Evolutionary conservation across 1,140 invertebrate genomes (phyloP), one percentile per base, ranked within the genome.

Genomic region (Phymorhynchus buccinoides): DNA sequence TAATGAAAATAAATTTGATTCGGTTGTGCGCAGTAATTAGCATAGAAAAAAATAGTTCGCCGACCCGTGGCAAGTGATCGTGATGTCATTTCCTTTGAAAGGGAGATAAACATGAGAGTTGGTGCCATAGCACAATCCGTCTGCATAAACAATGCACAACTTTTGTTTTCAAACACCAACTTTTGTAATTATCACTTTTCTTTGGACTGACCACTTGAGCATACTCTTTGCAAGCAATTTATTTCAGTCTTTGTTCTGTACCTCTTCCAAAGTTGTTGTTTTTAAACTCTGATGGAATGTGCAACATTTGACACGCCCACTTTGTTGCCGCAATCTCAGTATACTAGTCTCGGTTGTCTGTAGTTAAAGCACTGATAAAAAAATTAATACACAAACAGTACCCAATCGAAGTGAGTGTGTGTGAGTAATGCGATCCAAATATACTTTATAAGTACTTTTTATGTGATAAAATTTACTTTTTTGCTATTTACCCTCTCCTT

Each of bases 21-120:
- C 18, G 56, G 35, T 14, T 66, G 2, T 39, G 80, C 80, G 80
- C 35, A 82, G 80, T 82, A 68, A 82, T 82, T 68, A 66, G 32
- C 16, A 41, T 27, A 39, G 22, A 41, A n/a, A 71, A 83, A 83
- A 83, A 42, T 68, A 83, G 81, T 83, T 68, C 81, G 81, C 37
- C 62, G 81, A 83, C 81, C 81, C 81, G 81, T 83, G 81, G 81
- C 81, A 83, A 71, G 81, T 71, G 81, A 71, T 83, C 44, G 81
- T 83, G 81, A 83, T 68, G 81, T 83, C 81, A 83, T 83, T 83
- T 83, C 81, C 81, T 83, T 18, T 14, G 37, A n/a, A 83, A 41
- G 81, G 81, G 81, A 73, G 81, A 71, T 37, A 42, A 83, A 35
- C 37, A 32, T 44, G 37, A 41, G 39, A 52, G 22, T 81, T 79